Conservation (phyloP, 2,888 invertebrate genomes). For the Noctuana brunneofusca region DNA sequence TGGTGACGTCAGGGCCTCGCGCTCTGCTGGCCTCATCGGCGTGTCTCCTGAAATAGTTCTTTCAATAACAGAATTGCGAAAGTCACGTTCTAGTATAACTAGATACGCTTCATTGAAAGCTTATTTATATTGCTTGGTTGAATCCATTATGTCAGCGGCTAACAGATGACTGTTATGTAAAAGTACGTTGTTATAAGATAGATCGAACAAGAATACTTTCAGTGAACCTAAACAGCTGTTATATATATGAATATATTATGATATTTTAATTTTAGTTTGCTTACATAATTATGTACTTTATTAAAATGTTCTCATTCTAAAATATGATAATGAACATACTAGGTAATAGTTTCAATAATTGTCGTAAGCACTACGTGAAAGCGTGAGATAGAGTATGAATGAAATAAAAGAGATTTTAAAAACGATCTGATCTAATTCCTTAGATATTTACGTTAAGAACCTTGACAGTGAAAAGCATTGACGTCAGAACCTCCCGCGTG, state of each 20-base stretch:
- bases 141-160: slow-evolving; percentile 2
- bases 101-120: slow-evolving; percentile 27
- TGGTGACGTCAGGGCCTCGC: slow-evolving; percentile 57
- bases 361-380: neutral
- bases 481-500: slow-evolving; percentile 10
- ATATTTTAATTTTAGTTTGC: no score
- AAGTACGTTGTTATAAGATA: neutral
- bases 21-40: slow-evolving; percentile 16
- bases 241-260: neutral
- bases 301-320: no score
- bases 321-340: no score
- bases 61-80: slow-evolving; percentile 25
- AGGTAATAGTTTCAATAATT: neutral
- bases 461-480: slow-evolving; percentile 32
- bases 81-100: slow-evolving; percentile 23
- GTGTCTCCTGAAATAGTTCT: slow-evolving; percentile 33
- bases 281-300: no score
- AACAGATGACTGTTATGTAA: neutral
- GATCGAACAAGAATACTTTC: neutral
- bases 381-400: neutral
- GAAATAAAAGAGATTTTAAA: slow-evolving; percentile 1
- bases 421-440: slow-evolving; percentile 12
- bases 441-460: slow-evolving; percentile 24
- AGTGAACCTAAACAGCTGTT: neutral
- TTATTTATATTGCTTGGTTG: slow-evolving; percentile 10